Base-by-base conservation (phyloP, 2,797 vertebrate genomes). In the Choloepus didactylus region DNA sequence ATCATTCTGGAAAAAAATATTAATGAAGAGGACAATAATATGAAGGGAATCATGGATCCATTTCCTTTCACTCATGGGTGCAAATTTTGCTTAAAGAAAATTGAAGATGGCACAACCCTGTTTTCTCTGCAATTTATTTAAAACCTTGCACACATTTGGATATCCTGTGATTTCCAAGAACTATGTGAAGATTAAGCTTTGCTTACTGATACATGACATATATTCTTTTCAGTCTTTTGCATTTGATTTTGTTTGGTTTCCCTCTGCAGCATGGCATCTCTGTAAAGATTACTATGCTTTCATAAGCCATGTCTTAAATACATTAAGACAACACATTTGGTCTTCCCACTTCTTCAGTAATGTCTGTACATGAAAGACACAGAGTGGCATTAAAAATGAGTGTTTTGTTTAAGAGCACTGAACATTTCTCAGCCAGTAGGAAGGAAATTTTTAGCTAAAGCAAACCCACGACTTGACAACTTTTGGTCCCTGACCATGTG, bases 91-190 rank as follows among this genome's bases (percentile, higher is more conserved):
- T 97, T 97, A 96, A 98, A 98, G 98, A 98, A 98, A 98, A 98
- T 60, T 91, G 97, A 98, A 98, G 97, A 98, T 98, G 98, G 98
- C 98, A 98, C 98, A 98, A 98, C 98, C 98, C 97, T 97, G 96
- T 94, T 98, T 96, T 84, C 97, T 97, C 98, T 97, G 95, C 98
- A 98, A 96, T 98, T 98, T 98, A 97, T 98, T 98, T 98, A 98
- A 98, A 98, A 98, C 97, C 97, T 98, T 98, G 98, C 98, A 98
- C 98, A 98, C 97, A 97, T 98, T 98, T 98, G 98, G 98, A 98
- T 98, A 98, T 98, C 98, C 98, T 98, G 98, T 98, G 98, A 98
- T 98, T 98, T 98, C 98, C 97, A 97, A 98, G 98, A 98, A 98
- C 98, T 98, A 96, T 97, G 98, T 98, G 98, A 98, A 98, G 98